These are phyloP conservation scores for Hyaena hyaena DNA, from an alignment of 2,113 vertebrate genomes.

Conservation along the genomic window DNA sequence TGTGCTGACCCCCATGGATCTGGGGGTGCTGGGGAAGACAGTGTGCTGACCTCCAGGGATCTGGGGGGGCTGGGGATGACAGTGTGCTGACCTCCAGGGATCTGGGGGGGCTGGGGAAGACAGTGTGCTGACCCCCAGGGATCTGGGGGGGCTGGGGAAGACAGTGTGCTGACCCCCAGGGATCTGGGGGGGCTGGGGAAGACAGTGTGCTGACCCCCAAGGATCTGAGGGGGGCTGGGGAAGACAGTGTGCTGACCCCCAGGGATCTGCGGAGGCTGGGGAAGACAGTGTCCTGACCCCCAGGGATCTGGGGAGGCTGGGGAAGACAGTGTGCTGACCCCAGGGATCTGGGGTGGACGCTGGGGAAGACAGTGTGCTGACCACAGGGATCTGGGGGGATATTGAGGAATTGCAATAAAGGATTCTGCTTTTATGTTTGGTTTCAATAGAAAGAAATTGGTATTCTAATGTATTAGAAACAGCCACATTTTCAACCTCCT, in stretches of 20 bases:
- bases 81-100: accelerated
- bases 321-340: accelerated
- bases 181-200: neutral
- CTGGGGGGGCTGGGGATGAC: neutral
- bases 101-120: too few species aligned
- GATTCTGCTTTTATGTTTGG: neutral
- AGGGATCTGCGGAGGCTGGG: neutral
- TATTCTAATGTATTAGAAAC: neutral
- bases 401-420: accelerated
- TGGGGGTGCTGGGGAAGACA: neutral
- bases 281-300: accelerated
- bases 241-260: accelerated
- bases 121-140: accelerated
- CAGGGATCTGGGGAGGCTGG: neutral
- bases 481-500: neutral
- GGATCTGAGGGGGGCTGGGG: neutral
- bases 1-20: accelerated
- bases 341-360: neutral
- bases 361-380: accelerated
- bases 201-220: accelerated
- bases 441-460: neutral
- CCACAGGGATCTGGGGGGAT: neutral
- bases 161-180: accelerated
- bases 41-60: accelerated
- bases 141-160: neutral